A percentile compares a stretch with the other conserved stretches of the same genome.
Conservation (phyloP, 2,888 invertebrate species). For the Schizaphis graminum region DNA sequence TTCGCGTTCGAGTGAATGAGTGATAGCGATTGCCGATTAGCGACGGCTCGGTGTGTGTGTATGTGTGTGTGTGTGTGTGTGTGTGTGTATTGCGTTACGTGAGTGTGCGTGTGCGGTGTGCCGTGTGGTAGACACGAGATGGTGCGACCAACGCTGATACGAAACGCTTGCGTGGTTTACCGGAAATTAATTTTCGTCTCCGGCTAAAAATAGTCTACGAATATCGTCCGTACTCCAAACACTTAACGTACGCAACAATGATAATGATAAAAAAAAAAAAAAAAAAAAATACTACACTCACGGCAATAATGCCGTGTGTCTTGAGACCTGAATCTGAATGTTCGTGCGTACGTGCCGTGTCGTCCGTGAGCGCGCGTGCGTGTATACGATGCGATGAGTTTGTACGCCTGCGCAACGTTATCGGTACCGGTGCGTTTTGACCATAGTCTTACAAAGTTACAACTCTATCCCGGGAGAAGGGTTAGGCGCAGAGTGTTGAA, state of each 20-base stretch:
- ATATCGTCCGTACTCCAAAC: background rate
- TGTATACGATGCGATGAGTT: background rate
- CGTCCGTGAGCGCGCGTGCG: background rate
- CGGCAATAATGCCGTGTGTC: conserved; percentile 1
- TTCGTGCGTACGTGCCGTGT: background rate
- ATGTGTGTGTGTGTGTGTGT: background rate
- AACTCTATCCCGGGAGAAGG: background rate
- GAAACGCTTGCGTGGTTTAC: conserved; percentile 9
- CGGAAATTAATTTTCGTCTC: conserved; percentile 38
- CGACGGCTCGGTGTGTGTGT: background rate
- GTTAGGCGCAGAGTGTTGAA: too few species aligned
- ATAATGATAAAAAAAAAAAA: conserved; percentile 44
- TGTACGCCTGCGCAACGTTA: background rate
- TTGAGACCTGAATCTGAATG: background rate
- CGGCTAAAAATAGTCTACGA: conserved; percentile 46
- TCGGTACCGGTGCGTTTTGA: background rate
- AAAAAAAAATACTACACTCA: conserved; percentile 38
- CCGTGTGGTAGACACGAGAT: background rate
- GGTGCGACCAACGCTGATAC: conserved; percentile 14
- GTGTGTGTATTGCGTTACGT: background rate
- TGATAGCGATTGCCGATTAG: background rate
- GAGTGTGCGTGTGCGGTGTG: background rate
- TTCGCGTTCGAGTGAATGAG: conserved; percentile 1
- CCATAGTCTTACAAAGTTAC: too few species aligned
- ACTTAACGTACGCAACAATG: background rate